Base-by-base conservation (phyloP, 1,140 invertebrate genomes). In the Drosophila sechellia region DNA sequence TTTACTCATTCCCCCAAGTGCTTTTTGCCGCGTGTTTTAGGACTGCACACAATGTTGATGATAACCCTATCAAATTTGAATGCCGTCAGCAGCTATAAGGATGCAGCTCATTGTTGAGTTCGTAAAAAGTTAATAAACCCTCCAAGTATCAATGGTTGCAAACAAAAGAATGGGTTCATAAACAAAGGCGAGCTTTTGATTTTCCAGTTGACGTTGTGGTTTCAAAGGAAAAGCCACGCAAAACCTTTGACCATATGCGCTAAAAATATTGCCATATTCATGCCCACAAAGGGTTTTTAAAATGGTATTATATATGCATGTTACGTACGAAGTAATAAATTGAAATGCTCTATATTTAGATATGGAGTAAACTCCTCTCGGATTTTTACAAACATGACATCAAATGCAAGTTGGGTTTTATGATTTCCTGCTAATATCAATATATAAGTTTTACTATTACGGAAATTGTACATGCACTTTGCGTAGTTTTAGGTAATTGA, bases 71-170 rank as follows among this genome's bases (percentile, higher is more conserved):
- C 57, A 78, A 85, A 78, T 20, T 60, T 79, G 74, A 57, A 64
- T 79, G 60, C 65, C 48, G 45, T 12, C 48, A 55, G 75, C 55
- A 49, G 66, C 66, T 72, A 71, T 72, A 71, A 71, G 69, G 69
- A 46, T 72, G 69, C 55, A 66, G 27, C 70, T 35, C 83, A 77
- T 80, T 80, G 54, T 25, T 5, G 52, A 81, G 59, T 85, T 40
- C 79, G 87, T 81, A 86, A 86, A 86, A 81, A 83, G 65, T 79
- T 87, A 87, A 87, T 87, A 79, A 87, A 73, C 83, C 68, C 58
- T 55, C 27, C 31, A 64, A 58, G 54, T 63, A 69, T 55, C 81
- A 74, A 59, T 86, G 60, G 55, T 46, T 53, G 70, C 60, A 39
- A 75, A 86, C 74, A 86, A 86, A 65, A 45, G 64, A 87, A 49